Conservation (phyloP, 2,113 vertebrate species). For the Apeltes quadracus region DNA sequence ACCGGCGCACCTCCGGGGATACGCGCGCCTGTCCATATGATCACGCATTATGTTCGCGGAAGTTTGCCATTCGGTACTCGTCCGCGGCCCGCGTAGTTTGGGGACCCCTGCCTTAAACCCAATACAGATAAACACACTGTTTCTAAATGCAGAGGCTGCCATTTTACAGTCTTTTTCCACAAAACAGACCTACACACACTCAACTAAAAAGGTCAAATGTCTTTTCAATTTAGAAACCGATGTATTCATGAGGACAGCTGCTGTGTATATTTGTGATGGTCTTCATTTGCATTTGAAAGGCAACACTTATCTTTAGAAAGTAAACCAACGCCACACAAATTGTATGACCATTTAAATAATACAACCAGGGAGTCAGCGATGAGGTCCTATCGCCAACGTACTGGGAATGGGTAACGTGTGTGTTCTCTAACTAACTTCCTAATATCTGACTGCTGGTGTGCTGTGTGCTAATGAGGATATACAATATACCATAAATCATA, state of each 20-base stretch:
- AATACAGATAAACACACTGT: background rate
- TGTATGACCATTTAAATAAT: slow-evolving; percentile 45
- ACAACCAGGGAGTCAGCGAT: slow-evolving; percentile 19
- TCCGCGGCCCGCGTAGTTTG: too few relatives aligned
- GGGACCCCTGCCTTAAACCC: too few relatives aligned
- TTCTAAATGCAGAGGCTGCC: background rate
- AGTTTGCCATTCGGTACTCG: too few relatives aligned
- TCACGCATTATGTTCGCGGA: too few relatives aligned
- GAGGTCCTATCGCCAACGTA: background rate
- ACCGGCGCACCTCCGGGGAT: too few relatives aligned
- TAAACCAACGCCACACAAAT: slow-evolving; percentile 33
- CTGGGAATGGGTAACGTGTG: background rate
- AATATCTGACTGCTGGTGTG: slow-evolving; percentile 6
- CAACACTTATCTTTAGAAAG: slow-evolving; percentile 36
- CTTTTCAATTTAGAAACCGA: slow-evolving; percentile 21
- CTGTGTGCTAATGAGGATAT: slow-evolving; percentile 11
- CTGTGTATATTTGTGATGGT: slow-evolving; percentile 3
- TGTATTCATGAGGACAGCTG: slow-evolving; percentile 23
- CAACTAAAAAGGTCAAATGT: background rate
- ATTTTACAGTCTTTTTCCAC: background rate
- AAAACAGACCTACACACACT: background rate
- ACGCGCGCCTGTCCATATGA: too few relatives aligned
- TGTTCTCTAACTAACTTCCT: too few relatives aligned
- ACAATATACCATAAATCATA: background rate
- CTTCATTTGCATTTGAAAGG: slow-evolving; percentile 55